A percentile compares a stretch with the other conserved stretches of the same genome.
Evolutionary conservation across 2,113 vertebrate species (phyloP).

Genomic region (Ornithorhynchus anatinus): DNA sequence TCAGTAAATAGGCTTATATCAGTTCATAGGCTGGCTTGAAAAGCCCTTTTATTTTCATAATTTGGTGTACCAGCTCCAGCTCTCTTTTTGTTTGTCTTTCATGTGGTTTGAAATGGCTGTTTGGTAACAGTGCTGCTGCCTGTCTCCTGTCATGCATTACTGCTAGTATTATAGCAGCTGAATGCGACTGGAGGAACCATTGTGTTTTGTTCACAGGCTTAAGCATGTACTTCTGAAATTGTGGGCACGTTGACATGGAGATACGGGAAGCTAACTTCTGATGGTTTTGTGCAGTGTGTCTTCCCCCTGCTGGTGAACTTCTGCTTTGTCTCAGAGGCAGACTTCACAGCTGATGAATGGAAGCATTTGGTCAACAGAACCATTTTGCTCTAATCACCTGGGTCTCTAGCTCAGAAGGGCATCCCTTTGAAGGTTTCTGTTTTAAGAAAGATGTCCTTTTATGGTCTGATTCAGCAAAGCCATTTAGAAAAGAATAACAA

Average conservation of each 20-base stretch:
- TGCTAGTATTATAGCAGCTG: conserved; percentile 18
- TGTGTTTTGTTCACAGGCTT: conserved; percentile 17
- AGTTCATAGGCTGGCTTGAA: neutral
- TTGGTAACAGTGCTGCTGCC: neutral
- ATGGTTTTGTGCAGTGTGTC: conserved; percentile 57
- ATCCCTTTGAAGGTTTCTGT: too few species aligned
- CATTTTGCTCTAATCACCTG: too few species aligned
- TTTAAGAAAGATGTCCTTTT: too few species aligned
- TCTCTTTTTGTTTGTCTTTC: neutral
- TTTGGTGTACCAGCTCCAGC: neutral
- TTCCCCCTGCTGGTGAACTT: conserved; percentile 63
- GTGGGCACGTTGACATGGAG: neutral
- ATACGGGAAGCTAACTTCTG: neutral
- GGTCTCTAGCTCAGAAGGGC: too few species aligned
- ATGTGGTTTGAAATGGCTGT: neutral
- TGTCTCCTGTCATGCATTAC: conserved; percentile 20
- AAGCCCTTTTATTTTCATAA: neutral
- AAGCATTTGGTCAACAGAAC: neutral
- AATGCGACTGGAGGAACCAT: neutral
- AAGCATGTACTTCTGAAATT: conserved; percentile 19
- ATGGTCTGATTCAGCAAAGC: too few species aligned
- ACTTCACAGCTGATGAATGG: neutral
- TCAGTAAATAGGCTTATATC: neutral
- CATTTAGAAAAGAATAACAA: too few species aligned
- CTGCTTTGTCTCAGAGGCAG: conserved; percentile 13